Evolutionary conservation across 2,888 invertebrate genomes (phyloP).

Genomic region (Phania funesta): DNA sequence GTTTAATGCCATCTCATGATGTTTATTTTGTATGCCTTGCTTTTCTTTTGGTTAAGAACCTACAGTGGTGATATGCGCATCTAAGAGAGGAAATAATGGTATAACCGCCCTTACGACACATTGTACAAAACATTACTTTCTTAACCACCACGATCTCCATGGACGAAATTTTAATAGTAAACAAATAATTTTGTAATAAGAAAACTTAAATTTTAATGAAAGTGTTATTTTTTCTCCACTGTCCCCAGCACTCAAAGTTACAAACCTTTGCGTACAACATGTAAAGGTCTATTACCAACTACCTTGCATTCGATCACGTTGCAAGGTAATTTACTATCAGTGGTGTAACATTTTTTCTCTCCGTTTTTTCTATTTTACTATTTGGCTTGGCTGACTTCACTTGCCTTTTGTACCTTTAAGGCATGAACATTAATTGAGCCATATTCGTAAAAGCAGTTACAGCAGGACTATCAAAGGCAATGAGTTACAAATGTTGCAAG

Average conservation of each 20-base stretch:
- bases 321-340: slow-evolving; percentile 59
- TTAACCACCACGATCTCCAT: no score
- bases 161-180: no score
- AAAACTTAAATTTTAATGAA: no score
- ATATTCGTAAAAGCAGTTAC: slow-evolving; percentile 34
- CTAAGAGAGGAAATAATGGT: no score
- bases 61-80: background rate
- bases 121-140: no score
- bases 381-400: slow-evolving; percentile 47
- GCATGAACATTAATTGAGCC: slow-evolving; percentile 62
- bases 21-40: slow-evolving; percentile 8
- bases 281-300: slow-evolving; percentile 44
- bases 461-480: slow-evolving; percentile 8
- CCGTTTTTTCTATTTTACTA: background rate
- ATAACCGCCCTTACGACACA: no score
- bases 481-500: slow-evolving; percentile 47
- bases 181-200: no score
- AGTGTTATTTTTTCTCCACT: no score
- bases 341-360: slow-evolving; percentile 27
- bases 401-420: slow-evolving; percentile 54
- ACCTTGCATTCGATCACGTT: slow-evolving; percentile 61
- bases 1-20: slow-evolving; percentile 34
- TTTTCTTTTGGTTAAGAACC: background rate
- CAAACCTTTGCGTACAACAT: background rate
- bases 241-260: background rate